Base-by-base conservation (phyloP, 2,888 invertebrate genomes). In the Caenorhabditis becei region DNA sequence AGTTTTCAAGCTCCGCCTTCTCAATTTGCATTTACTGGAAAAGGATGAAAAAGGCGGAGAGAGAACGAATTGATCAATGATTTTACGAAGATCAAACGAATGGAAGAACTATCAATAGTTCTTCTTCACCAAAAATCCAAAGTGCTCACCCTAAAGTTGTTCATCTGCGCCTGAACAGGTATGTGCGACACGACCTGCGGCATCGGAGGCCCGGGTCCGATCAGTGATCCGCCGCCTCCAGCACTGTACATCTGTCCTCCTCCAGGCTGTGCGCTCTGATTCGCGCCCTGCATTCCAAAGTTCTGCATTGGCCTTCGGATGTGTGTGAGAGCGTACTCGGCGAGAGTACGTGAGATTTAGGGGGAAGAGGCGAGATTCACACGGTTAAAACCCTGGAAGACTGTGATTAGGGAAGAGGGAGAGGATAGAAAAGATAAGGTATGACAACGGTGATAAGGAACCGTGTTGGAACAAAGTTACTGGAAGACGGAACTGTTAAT, bases 381-480 rank as follows among this genome's bases (percentile, higher is more conserved):
- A 37, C 49, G 69, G 62, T 69, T 70, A 49, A 47, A 77, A 77
- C 77, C 77, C 77, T 77, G 65, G 26, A 65, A 53, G 51, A 53
- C 2, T 35, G 20, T 3, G 16, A 35, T 32, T 32, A 23, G 18
- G 0, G 7, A 35, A 1, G 23, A 28, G 18, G 1, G 20, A 35
- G 20, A 28, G 11, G 37, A 53, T 28, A n/a, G 1, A 24, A n/a
- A 24, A 26, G n/a, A 41, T 16, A 32, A 56, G 54, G 26, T 66
- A 54, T 54, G 37, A 20, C n/a, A 44, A 56, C 66, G 66, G 66
- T 24, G 23, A 37, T 37, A 35, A 11, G 18, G 7, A 24, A 63
- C 63, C 63, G 63, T 63, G 14, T 26, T 5, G 0, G n/a, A 24
- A 63, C 24, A 44, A 53, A n/a, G n/a, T 24, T 37, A 41, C 20